Conservation (phyloP, 92 coral and sea anemone species). For the Actinernus sp. region DNA sequence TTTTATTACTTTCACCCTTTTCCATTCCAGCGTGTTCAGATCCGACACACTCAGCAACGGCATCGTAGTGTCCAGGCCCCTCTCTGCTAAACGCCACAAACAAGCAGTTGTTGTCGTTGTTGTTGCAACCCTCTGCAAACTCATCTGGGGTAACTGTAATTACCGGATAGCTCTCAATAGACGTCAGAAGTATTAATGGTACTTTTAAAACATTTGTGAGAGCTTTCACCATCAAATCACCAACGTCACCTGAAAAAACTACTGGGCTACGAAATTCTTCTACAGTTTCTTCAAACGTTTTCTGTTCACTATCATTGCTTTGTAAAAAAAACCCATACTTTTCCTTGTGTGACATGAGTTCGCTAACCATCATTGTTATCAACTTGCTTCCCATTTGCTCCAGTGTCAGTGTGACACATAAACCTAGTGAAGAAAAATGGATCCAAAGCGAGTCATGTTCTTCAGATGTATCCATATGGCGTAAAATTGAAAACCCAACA, state of each 20-base stretch:
- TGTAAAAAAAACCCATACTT: constrained; percentile 24
- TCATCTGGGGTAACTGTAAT: constrained; percentile 25
- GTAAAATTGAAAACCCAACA: constrained; percentile 19
- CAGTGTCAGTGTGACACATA: constrained; percentile 5
- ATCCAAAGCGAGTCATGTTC: not conserved
- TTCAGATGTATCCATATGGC: not conserved
- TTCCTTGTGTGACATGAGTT: constrained; percentile 21
- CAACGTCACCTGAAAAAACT: constrained; percentile 48
- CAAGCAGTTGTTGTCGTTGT: not conserved
- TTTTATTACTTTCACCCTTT: not conserved
- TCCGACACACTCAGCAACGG: constrained; percentile 7
- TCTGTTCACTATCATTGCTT: constrained; percentile 4
- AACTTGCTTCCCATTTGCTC: constrained; percentile 22
- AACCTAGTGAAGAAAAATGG: constrained; percentile 31
- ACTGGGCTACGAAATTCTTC: constrained; percentile 35
- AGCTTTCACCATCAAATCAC: constrained; percentile 52
- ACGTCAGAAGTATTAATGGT: constrained; percentile 23
- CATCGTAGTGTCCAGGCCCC: constrained; percentile 61
- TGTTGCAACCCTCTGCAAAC: constrained; percentile 10
- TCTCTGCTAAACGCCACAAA: constrained; percentile 18
- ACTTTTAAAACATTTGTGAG: constrained; percentile 35
- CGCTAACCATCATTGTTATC: constrained; percentile 25
- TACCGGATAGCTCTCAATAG: constrained; percentile 29
- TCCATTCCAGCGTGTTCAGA: not conserved
- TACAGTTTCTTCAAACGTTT: constrained; percentile 23